These are phyloP conservation scores for Pipistrellus pipistrellus DNA, from an alignment of 2,797 vertebrate genomes.

Conservation along the genomic window DNA sequence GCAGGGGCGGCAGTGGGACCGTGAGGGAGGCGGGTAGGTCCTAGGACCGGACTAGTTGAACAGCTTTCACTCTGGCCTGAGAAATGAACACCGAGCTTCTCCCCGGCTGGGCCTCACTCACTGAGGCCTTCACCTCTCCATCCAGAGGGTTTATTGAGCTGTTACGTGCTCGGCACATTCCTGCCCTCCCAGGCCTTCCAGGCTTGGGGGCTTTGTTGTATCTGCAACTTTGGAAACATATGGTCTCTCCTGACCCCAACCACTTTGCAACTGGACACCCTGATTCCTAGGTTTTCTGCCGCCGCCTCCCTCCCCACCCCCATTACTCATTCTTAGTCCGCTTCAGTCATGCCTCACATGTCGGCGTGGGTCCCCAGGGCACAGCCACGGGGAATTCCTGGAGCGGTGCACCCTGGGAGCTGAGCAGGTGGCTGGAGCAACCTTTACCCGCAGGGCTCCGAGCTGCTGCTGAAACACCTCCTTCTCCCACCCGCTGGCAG, in stretches of 20 bases:
- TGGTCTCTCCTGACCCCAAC: not conserved
- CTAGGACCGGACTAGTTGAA: not conserved
- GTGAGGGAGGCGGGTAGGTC: not conserved
- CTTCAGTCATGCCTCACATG: accelerated
- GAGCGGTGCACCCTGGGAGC: not conserved
- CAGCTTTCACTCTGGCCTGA: not conserved
- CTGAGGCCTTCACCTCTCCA: not conserved
- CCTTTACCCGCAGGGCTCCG: not conserved
- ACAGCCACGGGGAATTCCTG: not conserved
- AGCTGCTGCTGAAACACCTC: accelerated
- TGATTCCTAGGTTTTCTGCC: not conserved
- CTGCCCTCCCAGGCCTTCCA: not conserved
- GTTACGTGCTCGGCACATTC: not conserved
- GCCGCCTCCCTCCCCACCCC: not conserved
- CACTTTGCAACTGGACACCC: no score
- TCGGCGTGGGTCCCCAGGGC: not conserved
- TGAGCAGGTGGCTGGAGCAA: accelerated
- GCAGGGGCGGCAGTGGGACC: not conserved
- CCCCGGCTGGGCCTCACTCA: not conserved
- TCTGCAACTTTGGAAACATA: not conserved
- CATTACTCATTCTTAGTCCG: not conserved
- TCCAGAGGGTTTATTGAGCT: not conserved
- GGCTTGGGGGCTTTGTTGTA: not conserved
- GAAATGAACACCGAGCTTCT: not conserved
- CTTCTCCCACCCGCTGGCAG: not conserved